phyloP scores from a whole-genome alignment of 2,797 vertebrate species.

The Lagodon rhomboides region DNA sequence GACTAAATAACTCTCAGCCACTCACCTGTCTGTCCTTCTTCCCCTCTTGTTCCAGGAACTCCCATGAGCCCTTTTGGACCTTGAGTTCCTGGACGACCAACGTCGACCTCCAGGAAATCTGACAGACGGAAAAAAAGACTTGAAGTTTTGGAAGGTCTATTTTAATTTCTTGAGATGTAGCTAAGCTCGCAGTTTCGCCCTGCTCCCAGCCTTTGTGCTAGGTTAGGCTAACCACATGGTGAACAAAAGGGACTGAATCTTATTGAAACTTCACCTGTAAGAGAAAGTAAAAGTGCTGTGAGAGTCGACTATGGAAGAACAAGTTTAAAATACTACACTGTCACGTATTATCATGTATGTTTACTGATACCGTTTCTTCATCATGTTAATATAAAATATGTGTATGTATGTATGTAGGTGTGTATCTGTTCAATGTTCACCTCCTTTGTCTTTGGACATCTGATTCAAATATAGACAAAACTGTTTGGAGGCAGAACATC shows the following conservation, averaged over 20 bases:
- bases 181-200: neutral
- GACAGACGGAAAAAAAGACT: neutral
- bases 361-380: neutral
- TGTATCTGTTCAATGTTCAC: no score
- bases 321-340: neutral
- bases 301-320: neutral
- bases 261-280: no score
- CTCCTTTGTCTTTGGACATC: no score
- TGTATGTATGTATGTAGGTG: no score
- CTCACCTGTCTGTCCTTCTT: constrained; percentile 59
- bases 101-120: constrained; percentile 42
- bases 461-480: neutral
- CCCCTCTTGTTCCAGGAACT: constrained; percentile 56
- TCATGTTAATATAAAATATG: neutral
- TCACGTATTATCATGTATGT: neutral
- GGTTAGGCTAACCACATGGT: no score
- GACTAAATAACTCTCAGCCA: neutral
- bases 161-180: neutral
- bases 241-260: no score
- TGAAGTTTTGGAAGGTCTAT: neutral
- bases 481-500: neutral
- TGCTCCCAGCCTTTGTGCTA: neutral
- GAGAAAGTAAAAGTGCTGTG: no score
- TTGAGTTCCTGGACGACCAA: constrained; percentile 54
- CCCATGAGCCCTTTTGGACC: constrained; percentile 63